Percentiles rank a stretch among this genome's conserved stretches.
Conservation (phyloP, 2,888 invertebrate genomes). For the Lagria hirta region DNA sequence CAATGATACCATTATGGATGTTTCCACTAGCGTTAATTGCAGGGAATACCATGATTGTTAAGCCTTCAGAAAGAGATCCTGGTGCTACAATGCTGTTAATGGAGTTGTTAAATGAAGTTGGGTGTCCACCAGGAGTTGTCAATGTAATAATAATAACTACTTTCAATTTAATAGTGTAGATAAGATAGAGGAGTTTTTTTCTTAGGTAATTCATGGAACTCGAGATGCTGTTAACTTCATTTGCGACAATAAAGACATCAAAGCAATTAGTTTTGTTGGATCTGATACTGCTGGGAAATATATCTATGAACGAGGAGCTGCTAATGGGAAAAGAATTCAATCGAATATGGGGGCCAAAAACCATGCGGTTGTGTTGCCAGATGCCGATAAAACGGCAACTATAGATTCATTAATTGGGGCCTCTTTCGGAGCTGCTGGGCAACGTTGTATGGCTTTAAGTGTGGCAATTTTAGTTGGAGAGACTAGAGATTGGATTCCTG, state of each 20-base stretch:
- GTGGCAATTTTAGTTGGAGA: slow-evolving; percentile 90
- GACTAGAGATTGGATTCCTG: slow-evolving; percentile 91
- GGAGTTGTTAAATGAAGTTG: slow-evolving; percentile 90
- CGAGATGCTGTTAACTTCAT: slow-evolving; percentile 96
- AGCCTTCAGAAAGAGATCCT: slow-evolving; percentile 97
- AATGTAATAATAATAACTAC: slow-evolving; percentile 72
- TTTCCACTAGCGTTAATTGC: slow-evolving; percentile 83
- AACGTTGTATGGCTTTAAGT: slow-evolving; percentile 98
- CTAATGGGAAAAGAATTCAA: slow-evolving; percentile 88
- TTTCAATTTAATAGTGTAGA: no score
- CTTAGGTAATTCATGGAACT: slow-evolving; percentile 85
- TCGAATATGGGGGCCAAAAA: slow-evolving; percentile 99
- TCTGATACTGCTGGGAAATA: slow-evolving; percentile 95
- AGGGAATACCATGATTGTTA: slow-evolving; percentile 93
- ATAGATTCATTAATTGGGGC: slow-evolving; percentile 84
- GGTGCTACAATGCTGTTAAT: slow-evolving; percentile 95
- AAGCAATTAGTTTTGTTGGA: slow-evolving; percentile 97
- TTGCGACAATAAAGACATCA: slow-evolving; percentile 94
- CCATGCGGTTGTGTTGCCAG: slow-evolving; percentile 95
- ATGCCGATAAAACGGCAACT: slow-evolving; percentile 96
- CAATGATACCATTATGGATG: slow-evolving; percentile 99
- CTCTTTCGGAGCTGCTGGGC: slow-evolving; percentile 98
- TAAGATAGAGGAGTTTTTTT: background rate
- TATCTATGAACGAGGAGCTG: slow-evolving; percentile 90
- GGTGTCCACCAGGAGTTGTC: slow-evolving; percentile 93